Evolutionary conservation across 2,888 invertebrate genomes (phyloP).

Genomic region (Boloria euphrosyne): DNA sequence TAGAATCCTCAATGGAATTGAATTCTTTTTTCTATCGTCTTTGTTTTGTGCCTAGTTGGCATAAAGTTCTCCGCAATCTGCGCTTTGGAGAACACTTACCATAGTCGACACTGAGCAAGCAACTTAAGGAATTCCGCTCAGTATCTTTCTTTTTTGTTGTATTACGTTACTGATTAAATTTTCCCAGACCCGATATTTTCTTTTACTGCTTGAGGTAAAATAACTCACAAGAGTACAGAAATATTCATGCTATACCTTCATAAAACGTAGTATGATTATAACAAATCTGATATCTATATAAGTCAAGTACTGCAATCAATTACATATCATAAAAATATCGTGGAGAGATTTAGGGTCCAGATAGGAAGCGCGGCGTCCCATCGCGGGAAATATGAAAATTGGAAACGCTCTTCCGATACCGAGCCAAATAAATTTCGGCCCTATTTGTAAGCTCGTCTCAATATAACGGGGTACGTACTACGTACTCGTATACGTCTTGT

Average conservation of each 20-base stretch:
- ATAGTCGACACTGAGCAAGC: constrained; percentile 56
- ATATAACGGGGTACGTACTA: constrained; percentile 19
- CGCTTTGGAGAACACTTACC: constrained; percentile 17
- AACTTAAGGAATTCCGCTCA: constrained; percentile 39
- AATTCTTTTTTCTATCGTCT: constrained; percentile 12
- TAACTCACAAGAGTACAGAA: background rate
- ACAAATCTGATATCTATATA: constrained; percentile 8
- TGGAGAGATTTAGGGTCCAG: constrained; percentile 60
- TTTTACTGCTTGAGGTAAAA: background rate
- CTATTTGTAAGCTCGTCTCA: constrained; percentile 62
- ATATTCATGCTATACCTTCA: background rate
- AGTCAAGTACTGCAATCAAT: constrained; percentile 54
- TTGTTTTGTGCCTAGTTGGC: constrained; percentile 19
- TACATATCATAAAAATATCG: constrained; percentile 71
- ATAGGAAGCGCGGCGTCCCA: constrained; percentile 53
- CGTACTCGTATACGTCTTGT: constrained; percentile 19
- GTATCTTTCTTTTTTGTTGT: constrained; percentile 33
- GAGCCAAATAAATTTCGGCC: constrained; percentile 69
- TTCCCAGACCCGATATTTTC: constrained; percentile 10
- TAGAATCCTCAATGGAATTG: constrained; percentile 18
- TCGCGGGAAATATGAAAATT: constrained; percentile 78
- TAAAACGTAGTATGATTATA: background rate
- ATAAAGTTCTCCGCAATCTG: constrained; percentile 17
- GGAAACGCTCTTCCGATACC: constrained; percentile 64
- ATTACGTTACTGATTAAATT: constrained; percentile 16